Evolutionary conservation across 2,797 vertebrate genomes (phyloP), one percentile per base, ranked within the genome.

Genomic region (Clarias platycephalus): DNA sequence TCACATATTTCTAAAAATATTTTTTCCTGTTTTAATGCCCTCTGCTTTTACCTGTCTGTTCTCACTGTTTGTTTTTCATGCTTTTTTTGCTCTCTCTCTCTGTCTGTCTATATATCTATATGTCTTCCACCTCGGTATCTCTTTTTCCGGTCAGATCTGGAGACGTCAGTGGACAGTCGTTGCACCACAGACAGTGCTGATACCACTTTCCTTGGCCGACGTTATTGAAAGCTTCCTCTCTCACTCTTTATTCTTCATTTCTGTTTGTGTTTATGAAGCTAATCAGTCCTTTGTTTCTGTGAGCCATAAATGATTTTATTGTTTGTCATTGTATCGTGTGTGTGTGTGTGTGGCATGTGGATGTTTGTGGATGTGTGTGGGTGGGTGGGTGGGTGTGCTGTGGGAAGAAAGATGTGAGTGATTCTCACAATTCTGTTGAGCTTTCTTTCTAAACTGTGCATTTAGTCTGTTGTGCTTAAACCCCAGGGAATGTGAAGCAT

Each of bases 111-210:
- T 74, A 20, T 80, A 28, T 58, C 68, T 83, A 18, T 81, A n/a
- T 74, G 15, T 72, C 80, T 37, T 76, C 34, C 66, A 71, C 49
- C 31, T 75, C 3, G 81, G 34, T 82, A 67, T 68, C n/a, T 82
- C 5, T 84, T 28, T 80, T 83, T 49, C 90, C 82, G 72, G 67
- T 92, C 93, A 96, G 95, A 96, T 92, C 90, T 96, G 86, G 95
- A 96, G 92, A 95, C 94, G 75, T 96, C 95, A 82, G 89, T 95
- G 94, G 95, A 96, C 92, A 96, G 95, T 88, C 94, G 91, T 26
- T 96, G 94, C 92, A 96, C 95, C 79, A 94, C 93, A 86, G 95
- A 96, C 88, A 96, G 95, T 91, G 92, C 92, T 40, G 95, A 95
- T 90, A 95, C 94, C 89, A 91, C 92, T 44, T 93, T 94, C 90